Conservation (phyloP, 2,888 invertebrate genomes). For the Xylocampa areola region DNA sequence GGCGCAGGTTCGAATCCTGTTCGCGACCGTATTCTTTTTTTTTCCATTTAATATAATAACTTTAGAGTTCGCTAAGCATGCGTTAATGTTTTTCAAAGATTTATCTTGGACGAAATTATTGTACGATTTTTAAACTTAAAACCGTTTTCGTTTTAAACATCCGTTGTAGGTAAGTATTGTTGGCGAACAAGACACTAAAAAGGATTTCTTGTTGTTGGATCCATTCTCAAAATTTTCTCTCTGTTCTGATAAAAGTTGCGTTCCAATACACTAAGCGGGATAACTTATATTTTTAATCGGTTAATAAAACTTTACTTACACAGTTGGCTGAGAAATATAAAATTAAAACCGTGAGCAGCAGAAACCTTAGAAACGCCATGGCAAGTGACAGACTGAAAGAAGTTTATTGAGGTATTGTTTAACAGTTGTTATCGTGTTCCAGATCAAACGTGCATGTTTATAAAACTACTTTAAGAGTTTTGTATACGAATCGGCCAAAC, state of each 20-base stretch:
- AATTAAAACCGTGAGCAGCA: constrained; percentile 36
- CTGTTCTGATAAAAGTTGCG: background rate
- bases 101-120: too few relatives aligned
- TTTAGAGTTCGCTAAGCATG: too few relatives aligned
- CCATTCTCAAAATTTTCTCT: background rate
- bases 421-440: constrained; percentile 32
- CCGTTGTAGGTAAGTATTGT: too few relatives aligned
- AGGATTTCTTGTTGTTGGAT: background rate
- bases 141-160: too few relatives aligned
- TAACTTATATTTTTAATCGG: background rate
- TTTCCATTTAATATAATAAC: too few relatives aligned
- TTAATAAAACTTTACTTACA: constrained; percentile 47
- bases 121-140: too few relatives aligned
- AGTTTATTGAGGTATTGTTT: constrained; percentile 10
- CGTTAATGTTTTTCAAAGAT: too few relatives aligned
- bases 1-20: too few relatives aligned
- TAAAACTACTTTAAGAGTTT: constrained; percentile 44
- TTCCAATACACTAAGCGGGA: background rate
- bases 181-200: too few relatives aligned
- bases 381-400: constrained; percentile 29
- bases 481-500: constrained; percentile 44
- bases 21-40: too few relatives aligned
- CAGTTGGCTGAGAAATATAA: constrained; percentile 39
- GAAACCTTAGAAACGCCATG: constrained; percentile 49
- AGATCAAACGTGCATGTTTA: constrained; percentile 33